Evolutionary conservation across 2,113 vertebrate genomes (phyloP).

Genomic region (Forbesichthys papilliferus): DNA sequence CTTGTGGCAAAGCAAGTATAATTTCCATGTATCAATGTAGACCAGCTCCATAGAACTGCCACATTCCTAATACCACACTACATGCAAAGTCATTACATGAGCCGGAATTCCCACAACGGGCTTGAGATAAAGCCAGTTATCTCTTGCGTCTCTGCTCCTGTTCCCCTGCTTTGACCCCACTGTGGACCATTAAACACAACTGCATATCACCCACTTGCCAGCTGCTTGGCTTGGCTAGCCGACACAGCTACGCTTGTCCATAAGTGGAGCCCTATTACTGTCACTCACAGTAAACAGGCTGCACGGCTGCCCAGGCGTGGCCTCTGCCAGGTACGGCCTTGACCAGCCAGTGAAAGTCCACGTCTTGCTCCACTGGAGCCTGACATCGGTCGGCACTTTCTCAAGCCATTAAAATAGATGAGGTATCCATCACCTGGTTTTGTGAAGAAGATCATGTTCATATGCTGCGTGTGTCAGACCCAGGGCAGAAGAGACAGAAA

Average conservation of each 20-base stretch:
- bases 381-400: conserved; percentile 59
- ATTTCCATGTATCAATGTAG: conserved; percentile 5
- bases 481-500: background rate
- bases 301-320: conserved; percentile 25
- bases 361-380: conserved; percentile 59
- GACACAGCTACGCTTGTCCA: conserved; percentile 53
- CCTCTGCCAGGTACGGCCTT: conserved; percentile 55
- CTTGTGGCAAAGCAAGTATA: conserved; percentile 17
- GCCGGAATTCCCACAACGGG: conserved; percentile 40
- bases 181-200: conserved; percentile 65
- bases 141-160: conserved; percentile 49
- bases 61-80: conserved; percentile 27
- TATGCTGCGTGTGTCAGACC: conserved; percentile 22
- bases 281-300: conserved; percentile 61
- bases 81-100: conserved; percentile 34
- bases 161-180: conserved; percentile 56
- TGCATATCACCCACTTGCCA: conserved; percentile 60
- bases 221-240: conserved; percentile 42
- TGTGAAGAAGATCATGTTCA: conserved; percentile 33
- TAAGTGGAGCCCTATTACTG: conserved; percentile 68
- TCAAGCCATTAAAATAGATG: conserved; percentile 70
- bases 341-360: conserved; percentile 47
- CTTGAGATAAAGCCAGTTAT: conserved; percentile 62
- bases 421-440: conserved; percentile 56
- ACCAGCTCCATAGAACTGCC: background rate